phyloP scores from a whole-genome alignment of 2,113 vertebrate genomes.

The Morone saxatilis region DNA sequence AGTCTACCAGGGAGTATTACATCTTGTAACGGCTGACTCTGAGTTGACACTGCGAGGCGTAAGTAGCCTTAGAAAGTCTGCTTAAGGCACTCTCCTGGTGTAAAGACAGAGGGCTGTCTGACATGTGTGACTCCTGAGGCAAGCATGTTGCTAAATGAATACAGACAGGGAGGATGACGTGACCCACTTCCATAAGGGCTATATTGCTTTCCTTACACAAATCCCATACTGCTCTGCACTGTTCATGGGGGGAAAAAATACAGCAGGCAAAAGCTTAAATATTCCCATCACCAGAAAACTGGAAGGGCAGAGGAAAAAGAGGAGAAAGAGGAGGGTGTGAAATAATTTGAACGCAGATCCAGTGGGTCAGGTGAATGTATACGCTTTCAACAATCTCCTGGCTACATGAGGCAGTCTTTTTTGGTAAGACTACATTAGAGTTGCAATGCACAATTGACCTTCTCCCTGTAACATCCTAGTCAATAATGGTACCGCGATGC shows the following conservation, averaged over 20 bases:
- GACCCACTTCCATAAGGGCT: slow-evolving; percentile 76
- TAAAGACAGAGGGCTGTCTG: slow-evolving; percentile 66
- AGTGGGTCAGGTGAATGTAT: slow-evolving; percentile 36
- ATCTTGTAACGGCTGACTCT: slow-evolving; percentile 62
- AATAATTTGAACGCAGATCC: slow-evolving; percentile 32
- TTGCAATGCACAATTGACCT: slow-evolving; percentile 53
- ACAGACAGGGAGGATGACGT: slow-evolving; percentile 67
- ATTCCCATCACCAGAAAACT: slow-evolving; percentile 40
- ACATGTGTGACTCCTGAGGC: slow-evolving; percentile 76
- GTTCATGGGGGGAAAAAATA: slow-evolving; percentile 1
- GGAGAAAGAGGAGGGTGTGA: not conserved
- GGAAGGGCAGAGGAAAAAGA: slow-evolving; percentile 9
- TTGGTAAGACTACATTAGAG: slow-evolving; percentile 14
- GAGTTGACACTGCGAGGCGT: slow-evolving; percentile 73
- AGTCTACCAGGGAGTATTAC: slow-evolving; percentile 70
- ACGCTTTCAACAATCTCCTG: slow-evolving; percentile 15
- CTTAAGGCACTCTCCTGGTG: slow-evolving; percentile 66
- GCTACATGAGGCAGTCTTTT: slow-evolving; percentile 10
- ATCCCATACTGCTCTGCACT: slow-evolving; percentile 49
- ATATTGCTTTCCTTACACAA: slow-evolving; percentile 44
- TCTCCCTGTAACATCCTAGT: slow-evolving; percentile 44
- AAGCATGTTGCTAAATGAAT: slow-evolving; percentile 69
- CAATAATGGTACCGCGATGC: slow-evolving; percentile 30
- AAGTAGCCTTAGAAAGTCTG: slow-evolving; percentile 70
- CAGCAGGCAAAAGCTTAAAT: slow-evolving; percentile 27